A percentile compares a stretch with the other conserved stretches of the same genome.
These are phyloP conservation scores for Eudyptes chrysolophus DNA, from an alignment of 2,113 vertebrate species.

Conservation along the genomic window DNA sequence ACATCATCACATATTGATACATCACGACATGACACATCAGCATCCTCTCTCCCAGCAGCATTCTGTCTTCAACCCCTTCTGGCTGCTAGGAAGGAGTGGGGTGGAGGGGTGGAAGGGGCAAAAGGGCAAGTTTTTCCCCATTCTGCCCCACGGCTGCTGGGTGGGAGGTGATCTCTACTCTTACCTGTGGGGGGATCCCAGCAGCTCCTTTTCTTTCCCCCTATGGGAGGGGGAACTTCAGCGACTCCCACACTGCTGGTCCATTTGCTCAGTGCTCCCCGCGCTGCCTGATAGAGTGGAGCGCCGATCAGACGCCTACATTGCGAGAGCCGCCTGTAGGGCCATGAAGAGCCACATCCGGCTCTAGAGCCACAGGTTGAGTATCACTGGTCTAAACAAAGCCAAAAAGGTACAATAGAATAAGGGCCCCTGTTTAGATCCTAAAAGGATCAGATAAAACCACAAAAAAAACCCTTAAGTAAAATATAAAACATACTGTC, in stretches of 20 bases:
- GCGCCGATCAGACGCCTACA: constrained; percentile 76
- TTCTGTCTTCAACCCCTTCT: constrained; percentile 43
- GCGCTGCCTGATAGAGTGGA: constrained; percentile 75
- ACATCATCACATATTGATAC: constrained; percentile 61
- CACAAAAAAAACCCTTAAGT: constrained; percentile 72
- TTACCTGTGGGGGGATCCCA: constrained; percentile 76
- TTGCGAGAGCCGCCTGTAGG: constrained; percentile 77
- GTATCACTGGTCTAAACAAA: constrained; percentile 79
- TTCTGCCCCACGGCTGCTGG: constrained; percentile 70
- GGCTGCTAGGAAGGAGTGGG: constrained; percentile 61
- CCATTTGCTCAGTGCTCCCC: constrained; percentile 76
- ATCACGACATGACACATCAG: constrained; percentile 63
- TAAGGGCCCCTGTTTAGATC: constrained; percentile 75
- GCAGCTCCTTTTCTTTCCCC: constrained; percentile 77
- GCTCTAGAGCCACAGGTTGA: constrained; percentile 78
- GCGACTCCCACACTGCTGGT: constrained; percentile 75
- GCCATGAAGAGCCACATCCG: constrained; percentile 76
- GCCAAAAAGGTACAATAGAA: constrained; percentile 78
- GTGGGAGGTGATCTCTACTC: constrained; percentile 74
- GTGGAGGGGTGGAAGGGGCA: constrained; percentile 55
- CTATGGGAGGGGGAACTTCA: constrained; percentile 76
- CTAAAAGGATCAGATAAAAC: constrained; percentile 75
- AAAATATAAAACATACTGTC: constrained; percentile 73
- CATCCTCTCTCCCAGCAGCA: constrained; percentile 61
- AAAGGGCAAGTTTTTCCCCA: constrained; percentile 62